A percentile compares a stretch with the other conserved stretches of the same genome.
Evolutionary conservation across 1,140 invertebrate species (phyloP).

Genomic region (Pogonus chalceus): DNA sequence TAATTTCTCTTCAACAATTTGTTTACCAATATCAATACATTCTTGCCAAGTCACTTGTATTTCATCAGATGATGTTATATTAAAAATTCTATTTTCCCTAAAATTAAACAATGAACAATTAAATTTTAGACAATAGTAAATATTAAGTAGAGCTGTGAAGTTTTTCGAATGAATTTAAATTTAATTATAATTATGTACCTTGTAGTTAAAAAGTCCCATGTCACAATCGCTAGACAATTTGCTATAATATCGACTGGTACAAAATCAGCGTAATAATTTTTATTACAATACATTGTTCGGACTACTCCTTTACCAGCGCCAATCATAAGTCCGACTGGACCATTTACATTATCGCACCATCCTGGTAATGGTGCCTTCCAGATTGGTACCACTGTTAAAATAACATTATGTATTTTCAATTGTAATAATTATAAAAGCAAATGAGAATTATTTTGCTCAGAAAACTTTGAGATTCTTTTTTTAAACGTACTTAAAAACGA

Average conservation of each 20-base stretch:
- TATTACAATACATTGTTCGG: conserved; percentile 68
- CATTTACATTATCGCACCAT: conserved; percentile 90
- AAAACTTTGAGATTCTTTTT: no score
- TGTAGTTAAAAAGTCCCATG: conserved; percentile 49
- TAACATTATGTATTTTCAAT: no score
- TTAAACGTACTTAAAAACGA: no score
- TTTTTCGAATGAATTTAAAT: not conserved
- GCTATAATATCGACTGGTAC: conserved; percentile 72
- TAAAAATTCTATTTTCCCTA: conserved; percentile 25
- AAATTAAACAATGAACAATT: conserved; percentile 18
- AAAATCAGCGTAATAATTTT: conserved; percentile 66
- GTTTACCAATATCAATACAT: conserved; percentile 63
- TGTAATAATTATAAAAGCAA: no score
- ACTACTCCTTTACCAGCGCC: conserved; percentile 74
- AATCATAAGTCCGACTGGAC: conserved; percentile 66
- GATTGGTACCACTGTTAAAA: conserved; percentile 50
- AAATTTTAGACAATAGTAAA: no score
- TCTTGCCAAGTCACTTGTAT: conserved; percentile 68
- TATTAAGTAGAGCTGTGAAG: conserved; percentile 10
- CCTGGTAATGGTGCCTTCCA: conserved; percentile 68
- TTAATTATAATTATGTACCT: conserved; percentile 4
- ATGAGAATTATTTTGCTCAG: not conserved
- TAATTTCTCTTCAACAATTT: conserved; percentile 53
- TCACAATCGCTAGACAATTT: conserved; percentile 61
- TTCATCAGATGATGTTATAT: conserved; percentile 49